Evolutionary conservation across 2,113 vertebrate genomes (phyloP).

Genomic region (Uria aalge): DNA sequence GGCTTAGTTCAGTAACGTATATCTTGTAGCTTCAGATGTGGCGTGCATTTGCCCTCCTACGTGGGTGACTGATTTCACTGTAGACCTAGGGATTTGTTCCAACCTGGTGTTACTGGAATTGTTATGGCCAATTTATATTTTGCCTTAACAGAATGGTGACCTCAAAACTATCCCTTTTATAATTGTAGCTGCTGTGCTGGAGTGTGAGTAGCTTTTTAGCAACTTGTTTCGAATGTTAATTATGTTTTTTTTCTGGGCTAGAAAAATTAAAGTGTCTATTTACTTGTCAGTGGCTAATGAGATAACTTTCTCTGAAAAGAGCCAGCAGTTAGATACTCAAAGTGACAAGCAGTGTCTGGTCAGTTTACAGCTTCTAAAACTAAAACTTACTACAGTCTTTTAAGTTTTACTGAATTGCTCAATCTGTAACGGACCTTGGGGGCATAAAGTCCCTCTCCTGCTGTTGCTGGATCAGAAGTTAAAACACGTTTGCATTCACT

Average conservation of each 20-base stretch:
- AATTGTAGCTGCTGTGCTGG: background rate
- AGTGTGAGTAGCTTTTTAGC: background rate
- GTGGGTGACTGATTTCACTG: rapidly evolving
- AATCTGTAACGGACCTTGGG: rapidly evolving
- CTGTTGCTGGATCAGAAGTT: background rate
- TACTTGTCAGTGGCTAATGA: background rate
- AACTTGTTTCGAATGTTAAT: background rate
- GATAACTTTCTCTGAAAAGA: background rate
- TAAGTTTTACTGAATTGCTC: background rate
- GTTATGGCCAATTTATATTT: background rate
- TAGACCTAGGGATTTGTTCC: background rate
- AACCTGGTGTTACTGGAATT: background rate
- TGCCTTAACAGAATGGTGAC: background rate
- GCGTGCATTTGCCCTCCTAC: background rate
- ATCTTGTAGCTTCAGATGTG: background rate
- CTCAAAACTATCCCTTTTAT: background rate
- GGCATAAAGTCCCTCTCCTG: background rate
- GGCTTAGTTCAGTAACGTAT: background rate
- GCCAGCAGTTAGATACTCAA: background rate
- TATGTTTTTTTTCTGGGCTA: background rate
- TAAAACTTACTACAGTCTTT: background rate
- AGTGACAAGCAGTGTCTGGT: background rate
- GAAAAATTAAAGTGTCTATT: background rate
- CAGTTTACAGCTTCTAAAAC: background rate
- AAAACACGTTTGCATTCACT: background rate